phyloP scores from a whole-genome alignment of 2,113 vertebrate genomes.

The Capra hircus region DNA sequence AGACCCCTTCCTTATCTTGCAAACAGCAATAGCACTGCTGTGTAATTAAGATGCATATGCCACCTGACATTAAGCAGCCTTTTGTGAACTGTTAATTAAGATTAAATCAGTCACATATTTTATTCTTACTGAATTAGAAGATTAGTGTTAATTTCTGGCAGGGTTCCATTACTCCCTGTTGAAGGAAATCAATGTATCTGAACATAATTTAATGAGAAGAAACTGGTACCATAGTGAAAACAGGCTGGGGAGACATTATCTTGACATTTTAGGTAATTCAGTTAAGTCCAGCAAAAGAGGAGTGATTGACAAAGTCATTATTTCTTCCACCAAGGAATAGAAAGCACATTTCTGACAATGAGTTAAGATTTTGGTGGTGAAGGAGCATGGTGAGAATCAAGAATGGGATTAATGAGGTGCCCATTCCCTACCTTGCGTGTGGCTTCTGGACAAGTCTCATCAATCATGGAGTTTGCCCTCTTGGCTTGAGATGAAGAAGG shows the following conservation, averaged over 20 bases:
- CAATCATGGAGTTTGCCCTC: no score
- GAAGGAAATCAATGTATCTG: constrained; percentile 61
- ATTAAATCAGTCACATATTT: constrained; percentile 77
- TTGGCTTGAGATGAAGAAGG: not conserved
- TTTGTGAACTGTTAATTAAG: constrained; percentile 80
- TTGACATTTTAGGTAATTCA: constrained; percentile 52
- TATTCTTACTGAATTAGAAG: constrained; percentile 75
- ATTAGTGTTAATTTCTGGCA: constrained; percentile 71
- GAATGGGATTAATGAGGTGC: not conserved
- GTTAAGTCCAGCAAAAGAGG: not conserved
- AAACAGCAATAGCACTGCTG: not conserved
- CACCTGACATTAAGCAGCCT: constrained; percentile 70
- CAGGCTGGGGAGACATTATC: constrained; percentile 32
- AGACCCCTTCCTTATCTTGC: constrained; percentile 3
- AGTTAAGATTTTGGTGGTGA: not conserved
- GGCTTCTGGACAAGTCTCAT: not conserved
- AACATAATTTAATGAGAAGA: constrained; percentile 53
- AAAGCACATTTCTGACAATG: not conserved
- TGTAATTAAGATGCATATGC: constrained; percentile 66
- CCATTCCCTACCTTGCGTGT: not conserved
- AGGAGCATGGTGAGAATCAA: not conserved
- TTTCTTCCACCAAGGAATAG: constrained; percentile 13
- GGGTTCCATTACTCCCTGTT: constrained; percentile 53
- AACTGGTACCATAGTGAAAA: constrained; percentile 43
- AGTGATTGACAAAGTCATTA: constrained; percentile 45